Percentiles rank a stretch among this genome's conserved stretches.
Evolutionary conservation across 1,140 invertebrate genomes (phyloP).

Genomic region (Drosophila malerkotliana): DNA sequence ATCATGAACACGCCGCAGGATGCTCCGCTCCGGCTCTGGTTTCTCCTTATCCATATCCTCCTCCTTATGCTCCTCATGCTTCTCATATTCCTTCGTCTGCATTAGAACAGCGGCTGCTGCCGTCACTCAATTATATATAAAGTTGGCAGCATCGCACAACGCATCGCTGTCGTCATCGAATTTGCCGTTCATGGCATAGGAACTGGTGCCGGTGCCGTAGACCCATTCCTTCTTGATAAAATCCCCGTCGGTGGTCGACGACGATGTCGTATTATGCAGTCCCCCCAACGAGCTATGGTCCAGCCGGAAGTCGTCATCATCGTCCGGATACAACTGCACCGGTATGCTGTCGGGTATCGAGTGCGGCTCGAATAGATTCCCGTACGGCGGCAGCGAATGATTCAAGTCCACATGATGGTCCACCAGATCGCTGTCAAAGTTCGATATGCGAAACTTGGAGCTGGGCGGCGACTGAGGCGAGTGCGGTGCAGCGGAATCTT

Average conservation of each 20-base stretch:
- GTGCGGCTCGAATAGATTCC: slow-evolving; percentile 81
- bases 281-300: slow-evolving; percentile 79
- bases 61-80: background rate
- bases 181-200: slow-evolving; percentile 81
- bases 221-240: slow-evolving; percentile 83
- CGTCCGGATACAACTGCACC: slow-evolving; percentile 78
- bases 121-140: slow-evolving; percentile 77
- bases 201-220: slow-evolving; percentile 74
- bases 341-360: slow-evolving; percentile 82
- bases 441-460: slow-evolving; percentile 81
- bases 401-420: slow-evolving; percentile 79
- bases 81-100: background rate
- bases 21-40: slow-evolving; percentile 7
- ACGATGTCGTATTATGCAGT: slow-evolving; percentile 74
- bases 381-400: slow-evolving; percentile 76
- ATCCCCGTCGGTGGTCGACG: slow-evolving; percentile 79
- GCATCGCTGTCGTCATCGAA: slow-evolving; percentile 83
- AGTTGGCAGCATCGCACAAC: slow-evolving; percentile 79
- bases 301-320: slow-evolving; percentile 80
- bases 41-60: background rate
- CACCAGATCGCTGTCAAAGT: slow-evolving; percentile 78
- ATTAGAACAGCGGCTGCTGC: background rate
- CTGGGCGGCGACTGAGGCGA: slow-evolving; percentile 80
- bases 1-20: slow-evolving; percentile 37
- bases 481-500: slow-evolving; percentile 76